phyloP scores from a whole-genome alignment of 1,140 invertebrate genomes.

The Drosophila rufa region DNA sequence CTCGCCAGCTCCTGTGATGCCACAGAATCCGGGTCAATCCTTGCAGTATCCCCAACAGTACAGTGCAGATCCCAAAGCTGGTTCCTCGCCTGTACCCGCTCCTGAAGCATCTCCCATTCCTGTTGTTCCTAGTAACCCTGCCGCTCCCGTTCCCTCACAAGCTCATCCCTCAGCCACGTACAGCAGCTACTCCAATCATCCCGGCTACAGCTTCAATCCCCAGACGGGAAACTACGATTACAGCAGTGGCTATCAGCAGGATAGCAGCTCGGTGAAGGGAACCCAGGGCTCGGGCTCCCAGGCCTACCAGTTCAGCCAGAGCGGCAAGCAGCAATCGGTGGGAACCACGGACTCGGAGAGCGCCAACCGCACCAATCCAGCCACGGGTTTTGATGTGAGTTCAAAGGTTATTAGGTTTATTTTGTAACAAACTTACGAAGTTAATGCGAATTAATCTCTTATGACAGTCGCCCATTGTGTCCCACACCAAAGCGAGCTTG shows the following conservation, averaged over 20 bases:
- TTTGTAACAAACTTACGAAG: not conserved
- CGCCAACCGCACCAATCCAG: slow-evolving; percentile 68
- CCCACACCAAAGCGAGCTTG: slow-evolving; percentile 65
- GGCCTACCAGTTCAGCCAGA: slow-evolving; percentile 75
- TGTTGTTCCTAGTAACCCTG: not conserved
- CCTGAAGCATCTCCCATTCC: not conserved
- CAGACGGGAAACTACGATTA: slow-evolving; percentile 79
- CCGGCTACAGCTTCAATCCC: slow-evolving; percentile 81
- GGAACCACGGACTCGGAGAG: slow-evolving; percentile 75
- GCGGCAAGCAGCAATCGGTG: slow-evolving; percentile 55
- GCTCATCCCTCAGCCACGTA: slow-evolving; percentile 28
- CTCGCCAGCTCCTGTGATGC: not conserved
- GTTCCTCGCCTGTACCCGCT: not conserved
- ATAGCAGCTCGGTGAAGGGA: slow-evolving; percentile 28
- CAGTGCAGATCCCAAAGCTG: slow-evolving; percentile 11
- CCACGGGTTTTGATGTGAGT: slow-evolving; percentile 82
- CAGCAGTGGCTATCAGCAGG: slow-evolving; percentile 81
- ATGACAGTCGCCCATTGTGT: slow-evolving; percentile 71
- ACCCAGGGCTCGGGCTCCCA: slow-evolving; percentile 33
- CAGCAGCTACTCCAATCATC: slow-evolving; percentile 75
- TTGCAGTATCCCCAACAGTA: slow-evolving; percentile 30
- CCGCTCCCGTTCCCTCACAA: not conserved
- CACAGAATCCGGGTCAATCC: slow-evolving; percentile 1
- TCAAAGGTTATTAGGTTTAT: not conserved
- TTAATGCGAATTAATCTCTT: not conserved